Evolutionary conservation across 2,113 vertebrate genomes (phyloP), one percentile per base, ranked within the genome.

Genomic region (Xenotilapia leptura): DNA sequence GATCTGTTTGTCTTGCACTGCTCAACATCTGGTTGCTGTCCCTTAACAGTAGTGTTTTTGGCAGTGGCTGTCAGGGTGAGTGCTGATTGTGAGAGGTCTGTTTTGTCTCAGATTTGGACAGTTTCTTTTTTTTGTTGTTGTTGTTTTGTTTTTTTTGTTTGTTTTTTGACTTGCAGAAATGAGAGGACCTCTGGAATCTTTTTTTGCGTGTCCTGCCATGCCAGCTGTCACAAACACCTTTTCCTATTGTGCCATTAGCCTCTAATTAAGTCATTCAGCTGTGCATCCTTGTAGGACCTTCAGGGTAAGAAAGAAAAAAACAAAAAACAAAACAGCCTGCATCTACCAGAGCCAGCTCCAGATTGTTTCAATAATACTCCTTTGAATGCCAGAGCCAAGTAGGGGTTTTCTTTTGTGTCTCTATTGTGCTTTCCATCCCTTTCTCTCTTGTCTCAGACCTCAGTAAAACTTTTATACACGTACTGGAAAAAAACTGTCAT

Each of bases 231-330:
- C 92, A 89, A 92, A 90, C 85, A 90, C 89, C 88, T 94, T 93
- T 91, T 87, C 83, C 93, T 90, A 89, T 93, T 90, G 90, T 90
- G 92, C 89, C 89, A 89, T 95, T 93, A 94, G 83, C 89, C 85
- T 90, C 84, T 91, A 84, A 93, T 92, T 88, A 87, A 85, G 89
- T 80, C 40, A 13, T 85, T 88, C 42, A 86, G 84, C 86, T 82
- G 83, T 81, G 82, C 54, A 88, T 92, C 85, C 58, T 92, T 84
- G 70, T 49, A 36, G 23, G n/a, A 77, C 91, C 83, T 91, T 88
- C 90, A 58, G 90, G 73, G 45, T 58, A 75, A 90, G 60, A 65
- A 21, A 60, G 26, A 60, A 58, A 58, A 58, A 58, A 58, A 56
- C 13, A 33, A 62, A 36, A 62, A 19, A n/a, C 17, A 80, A 89